Percentiles rank a stretch among this genome's conserved stretches.
phyloP scores from a whole-genome alignment of 2,888 invertebrate genomes.

The Drosophila mercatorum region DNA sequence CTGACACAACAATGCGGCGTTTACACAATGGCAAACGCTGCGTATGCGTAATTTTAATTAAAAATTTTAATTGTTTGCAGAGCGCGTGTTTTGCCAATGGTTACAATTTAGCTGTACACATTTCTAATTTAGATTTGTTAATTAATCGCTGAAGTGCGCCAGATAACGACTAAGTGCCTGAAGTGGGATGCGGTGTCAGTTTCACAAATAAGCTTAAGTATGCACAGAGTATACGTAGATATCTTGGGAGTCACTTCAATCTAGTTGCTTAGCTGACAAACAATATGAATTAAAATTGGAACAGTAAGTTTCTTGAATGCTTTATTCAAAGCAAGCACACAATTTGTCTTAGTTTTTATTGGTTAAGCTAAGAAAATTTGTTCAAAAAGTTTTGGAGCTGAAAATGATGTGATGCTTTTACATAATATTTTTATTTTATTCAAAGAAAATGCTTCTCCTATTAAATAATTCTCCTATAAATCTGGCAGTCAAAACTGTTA shows the following conservation, averaged over 20 bases:
- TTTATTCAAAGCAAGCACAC: neutral
- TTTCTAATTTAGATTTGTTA: slow-evolving; percentile 28
- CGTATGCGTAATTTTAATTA: slow-evolving; percentile 73
- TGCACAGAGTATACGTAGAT: neutral
- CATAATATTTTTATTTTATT: neutral
- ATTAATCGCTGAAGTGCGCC: slow-evolving; percentile 10
- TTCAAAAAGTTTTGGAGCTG: neutral
- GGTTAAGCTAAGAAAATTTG: neutral
- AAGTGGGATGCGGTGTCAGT: slow-evolving; percentile 7
- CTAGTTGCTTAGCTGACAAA: neutral
- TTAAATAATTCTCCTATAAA: neutral
- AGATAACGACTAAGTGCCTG: slow-evolving; percentile 11
- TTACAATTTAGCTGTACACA: slow-evolving; percentile 13
- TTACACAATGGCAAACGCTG: slow-evolving; percentile 30
- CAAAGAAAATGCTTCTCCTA: neutral
- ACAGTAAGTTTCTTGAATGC: neutral
- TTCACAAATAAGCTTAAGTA: neutral
- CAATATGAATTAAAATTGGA: neutral
- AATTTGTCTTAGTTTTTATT: neutral
- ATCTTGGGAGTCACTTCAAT: neutral
- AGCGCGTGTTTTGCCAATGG: slow-evolving; percentile 9
- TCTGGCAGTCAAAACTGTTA: neutral
- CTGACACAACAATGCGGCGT: slow-evolving; percentile 14
- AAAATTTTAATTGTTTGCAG: slow-evolving; percentile 52
- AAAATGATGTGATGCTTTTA: neutral